Evolutionary conservation across 92 coral and sea anemone genomes (phyloP), one percentile per base, ranked within the genome.

Genomic region (Palythoa grandiflora): DNA sequence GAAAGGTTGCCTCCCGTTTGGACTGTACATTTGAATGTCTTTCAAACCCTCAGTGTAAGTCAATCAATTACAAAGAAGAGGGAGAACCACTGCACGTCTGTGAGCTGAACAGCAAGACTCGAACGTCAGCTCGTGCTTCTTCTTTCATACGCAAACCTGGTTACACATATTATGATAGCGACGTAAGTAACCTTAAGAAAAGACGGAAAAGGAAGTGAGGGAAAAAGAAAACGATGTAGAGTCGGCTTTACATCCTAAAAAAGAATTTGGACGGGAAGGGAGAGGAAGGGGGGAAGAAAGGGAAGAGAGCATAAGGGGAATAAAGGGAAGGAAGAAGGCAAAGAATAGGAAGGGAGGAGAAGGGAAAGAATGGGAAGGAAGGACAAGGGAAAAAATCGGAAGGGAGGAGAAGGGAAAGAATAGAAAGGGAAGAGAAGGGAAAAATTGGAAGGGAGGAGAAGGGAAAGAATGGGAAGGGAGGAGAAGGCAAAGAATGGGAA

Each of bases 1-100:
- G 20, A 37, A 71, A 68, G 78, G 90, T 87, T 73, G 52, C 80
- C 40, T 78, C 79, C 86, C 75, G 38, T 79, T 40, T 37, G 16
- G 90, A 87, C 54, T 87, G 90, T 37, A 71, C 90, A 0, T 71
- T 21, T 38, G 77, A 68, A 70, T 87, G 90, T 87, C 79, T 87
- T n/a, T 13, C 38, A 11, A 53, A 79, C 47, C 37, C 79, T 10
- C 13, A 55, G 19, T 87, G 90, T 52, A 63, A 57, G 17, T 87
- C 90, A 20, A 68, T 78, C 79, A 87, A 87, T 59, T 87, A 5
- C 40, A 77, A 60, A 70, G 77, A 77, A 68, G 44, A 84, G 38
- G 79, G 83, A 78, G 54, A 73, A 20, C 90, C 90, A 48, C 50
- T 78, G 50, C 83, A 87, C 51, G 68, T 12, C 28, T 87, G 90